Evolutionary conservation across 2,888 invertebrate species (phyloP).

Genomic region (Mythimna ferrago): DNA sequence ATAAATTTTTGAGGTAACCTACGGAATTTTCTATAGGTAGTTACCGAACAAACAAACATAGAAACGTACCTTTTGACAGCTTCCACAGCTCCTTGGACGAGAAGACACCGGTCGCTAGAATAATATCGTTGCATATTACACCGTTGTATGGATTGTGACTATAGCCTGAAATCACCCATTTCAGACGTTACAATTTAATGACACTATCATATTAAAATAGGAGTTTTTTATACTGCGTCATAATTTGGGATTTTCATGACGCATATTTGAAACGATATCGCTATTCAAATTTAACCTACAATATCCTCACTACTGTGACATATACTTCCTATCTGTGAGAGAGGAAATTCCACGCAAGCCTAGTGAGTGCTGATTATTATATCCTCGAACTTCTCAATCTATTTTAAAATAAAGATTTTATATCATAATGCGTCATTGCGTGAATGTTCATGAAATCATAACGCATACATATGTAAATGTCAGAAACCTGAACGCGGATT

Average conservation of each 20-base stretch:
- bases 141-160: conserved; percentile 99
- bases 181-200: conserved; percentile 71
- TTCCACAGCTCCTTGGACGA: conserved; percentile 99
- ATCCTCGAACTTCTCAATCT: not conserved
- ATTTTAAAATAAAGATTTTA: too few relatives aligned
- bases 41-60: conserved; percentile 26
- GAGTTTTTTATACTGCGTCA: not conserved
- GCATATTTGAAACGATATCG: not conserved
- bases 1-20: not conserved
- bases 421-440: too few relatives aligned
- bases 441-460: too few relatives aligned
- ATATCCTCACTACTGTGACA: not conserved
- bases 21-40: not conserved
- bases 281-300: not conserved
- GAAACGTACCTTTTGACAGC: conserved; percentile 97
- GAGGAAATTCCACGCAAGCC: not conserved
- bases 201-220: conserved; percentile 34
- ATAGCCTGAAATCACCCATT: conserved; percentile 92
- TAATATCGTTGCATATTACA: conserved; percentile 99
- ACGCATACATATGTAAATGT: too few relatives aligned
- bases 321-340: not conserved
- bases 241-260: not conserved
- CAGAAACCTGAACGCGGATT: too few relatives aligned
- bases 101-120: conserved; percentile 99
- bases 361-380: not conserved